Percentiles rank a stretch among this genome's conserved stretches.
Conservation (phyloP, 2,797 vertebrate genomes). For the Dicrostonyx torquatus region DNA sequence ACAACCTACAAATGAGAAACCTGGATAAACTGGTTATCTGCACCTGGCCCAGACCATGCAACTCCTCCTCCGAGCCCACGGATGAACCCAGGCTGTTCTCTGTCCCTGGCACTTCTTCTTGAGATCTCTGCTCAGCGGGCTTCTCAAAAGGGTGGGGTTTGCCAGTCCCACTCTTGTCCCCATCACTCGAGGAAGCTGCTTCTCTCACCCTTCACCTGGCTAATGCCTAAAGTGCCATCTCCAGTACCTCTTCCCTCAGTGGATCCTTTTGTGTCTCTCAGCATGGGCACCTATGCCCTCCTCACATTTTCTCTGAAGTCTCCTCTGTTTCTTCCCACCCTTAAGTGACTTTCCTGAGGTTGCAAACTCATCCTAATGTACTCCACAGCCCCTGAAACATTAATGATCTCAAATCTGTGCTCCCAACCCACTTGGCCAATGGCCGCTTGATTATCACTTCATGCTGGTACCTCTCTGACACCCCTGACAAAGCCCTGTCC, state of each 20-base stretch:
- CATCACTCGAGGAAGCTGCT: too few species aligned
- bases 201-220: background rate
- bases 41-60: rapidly evolving
- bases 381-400: background rate
- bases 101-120: background rate
- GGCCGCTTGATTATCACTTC: background rate
- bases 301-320: background rate
- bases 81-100: background rate
- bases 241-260: background rate
- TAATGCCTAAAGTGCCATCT: background rate
- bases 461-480: too few species aligned
- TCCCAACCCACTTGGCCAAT: background rate
- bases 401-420: background rate
- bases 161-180: rapidly evolving
- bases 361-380: background rate
- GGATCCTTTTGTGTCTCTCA: background rate
- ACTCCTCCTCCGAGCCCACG: background rate
- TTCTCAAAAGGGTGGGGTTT: background rate
- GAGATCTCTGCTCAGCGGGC: background rate
- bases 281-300: background rate
- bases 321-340: background rate
- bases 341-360: background rate
- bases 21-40: too few species aligned
- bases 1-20: background rate
- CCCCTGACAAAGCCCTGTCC: background rate